These are phyloP conservation scores for Lamellibrachia luymesi DNA, from an alignment of 1,140 invertebrate species.

Conservation along the genomic window DNA sequence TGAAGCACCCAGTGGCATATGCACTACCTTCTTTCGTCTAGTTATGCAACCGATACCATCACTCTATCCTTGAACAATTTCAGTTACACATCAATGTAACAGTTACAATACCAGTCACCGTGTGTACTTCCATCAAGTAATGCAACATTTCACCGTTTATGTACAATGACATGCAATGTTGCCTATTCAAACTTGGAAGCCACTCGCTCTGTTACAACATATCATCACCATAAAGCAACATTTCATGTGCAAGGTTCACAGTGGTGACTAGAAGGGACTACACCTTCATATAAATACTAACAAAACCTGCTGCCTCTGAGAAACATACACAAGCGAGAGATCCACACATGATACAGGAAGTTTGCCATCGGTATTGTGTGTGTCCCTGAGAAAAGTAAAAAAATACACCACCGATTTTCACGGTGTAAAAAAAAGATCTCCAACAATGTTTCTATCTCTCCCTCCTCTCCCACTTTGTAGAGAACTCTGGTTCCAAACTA, in stretches of 20 bases:
- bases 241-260: neutral
- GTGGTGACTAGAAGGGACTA: neutral
- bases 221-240: neutral
- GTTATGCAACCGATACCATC: neutral
- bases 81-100: neutral
- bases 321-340: neutral
- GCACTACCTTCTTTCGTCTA: neutral
- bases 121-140: neutral
- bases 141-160: neutral
- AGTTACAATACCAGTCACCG: neutral
- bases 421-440: neutral
- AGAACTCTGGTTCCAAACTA: neutral
- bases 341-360: neutral
- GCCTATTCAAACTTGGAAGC: neutral
- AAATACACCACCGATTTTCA: neutral
- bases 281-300: neutral
- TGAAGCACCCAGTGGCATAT: neutral
- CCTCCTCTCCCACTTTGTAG: neutral
- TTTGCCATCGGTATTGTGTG: neutral
- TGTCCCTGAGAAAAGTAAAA: neutral
- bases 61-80: neutral
- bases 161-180: neutral
- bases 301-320: neutral
- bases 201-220: neutral
- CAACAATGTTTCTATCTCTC: neutral